Evolutionary conservation across 2,888 invertebrate species (phyloP).

Genomic region (Perizoma flavofasciatum): DNA sequence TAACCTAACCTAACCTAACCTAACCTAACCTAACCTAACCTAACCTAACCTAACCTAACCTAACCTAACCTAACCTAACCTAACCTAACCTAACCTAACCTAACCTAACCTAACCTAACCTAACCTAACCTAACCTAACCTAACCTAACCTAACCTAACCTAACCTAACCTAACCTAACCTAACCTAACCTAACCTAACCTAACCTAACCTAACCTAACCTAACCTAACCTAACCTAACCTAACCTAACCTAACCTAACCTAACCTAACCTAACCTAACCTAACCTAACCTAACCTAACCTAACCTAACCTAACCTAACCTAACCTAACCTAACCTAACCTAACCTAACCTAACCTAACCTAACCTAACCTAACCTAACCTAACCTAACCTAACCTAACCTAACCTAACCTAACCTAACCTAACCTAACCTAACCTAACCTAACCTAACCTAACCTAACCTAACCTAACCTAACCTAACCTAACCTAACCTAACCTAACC

Average conservation of each 20-base stretch:
- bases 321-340: conserved; percentile 1
- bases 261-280: conserved; percentile 1
- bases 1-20: conserved; percentile 1
- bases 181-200: conserved; percentile 1
- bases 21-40: conserved; percentile 1
- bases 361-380: conserved; percentile 1
- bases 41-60: conserved; percentile 1
- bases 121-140: conserved; percentile 1
- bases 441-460: conserved; percentile 1
- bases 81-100: conserved; percentile 1
- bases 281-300: conserved; percentile 1
- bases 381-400: conserved; percentile 1
- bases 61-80: conserved; percentile 1
- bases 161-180: conserved; percentile 1
- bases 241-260: conserved; percentile 1
- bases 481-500: conserved; percentile 1
- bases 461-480: conserved; percentile 1
- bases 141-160: conserved; percentile 1
- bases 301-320: conserved; percentile 1
- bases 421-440: conserved; percentile 1
- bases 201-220: conserved; percentile 1
- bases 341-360: conserved; percentile 1
- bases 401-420: conserved; percentile 1
- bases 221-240: conserved; percentile 1
- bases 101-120: conserved; percentile 1